phyloP scores from a whole-genome alignment of 2,797 vertebrate genomes.

The Enteromius radiatus region DNA sequence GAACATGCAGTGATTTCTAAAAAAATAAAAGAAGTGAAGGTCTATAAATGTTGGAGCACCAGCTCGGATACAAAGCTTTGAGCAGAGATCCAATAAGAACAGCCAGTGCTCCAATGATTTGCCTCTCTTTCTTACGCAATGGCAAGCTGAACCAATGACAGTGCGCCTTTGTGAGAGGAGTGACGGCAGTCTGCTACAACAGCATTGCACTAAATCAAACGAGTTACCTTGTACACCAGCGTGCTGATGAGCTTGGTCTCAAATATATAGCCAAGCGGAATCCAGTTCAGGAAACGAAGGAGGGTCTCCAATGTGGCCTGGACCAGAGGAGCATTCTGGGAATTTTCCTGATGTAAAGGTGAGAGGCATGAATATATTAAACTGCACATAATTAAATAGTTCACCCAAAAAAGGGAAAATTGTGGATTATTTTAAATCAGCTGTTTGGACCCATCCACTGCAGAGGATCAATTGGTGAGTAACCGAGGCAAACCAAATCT shows the following conservation, averaged over 20 bases:
- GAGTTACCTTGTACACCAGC: conserved; percentile 88
- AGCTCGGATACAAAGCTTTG: conserved; percentile 16
- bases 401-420: not conserved
- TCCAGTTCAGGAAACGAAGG: conserved; percentile 91
- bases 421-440: not conserved
- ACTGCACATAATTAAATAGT: not conserved
- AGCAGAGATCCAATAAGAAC: not conserved
- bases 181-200: not conserved
- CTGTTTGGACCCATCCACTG: not conserved
- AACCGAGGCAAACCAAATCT: not conserved
- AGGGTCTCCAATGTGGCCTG: conserved; percentile 90
- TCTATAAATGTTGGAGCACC: conserved; percentile 37
- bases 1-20: not conserved
- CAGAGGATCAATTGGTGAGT: not conserved
- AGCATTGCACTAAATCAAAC: not conserved
- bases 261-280: conserved; percentile 92
- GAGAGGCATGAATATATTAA: not conserved
- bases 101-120: conserved; percentile 62
- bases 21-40: too few species aligned
- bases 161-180: conserved; percentile 77
- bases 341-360: conserved; percentile 82
- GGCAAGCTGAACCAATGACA: conserved; percentile 63
- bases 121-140: conserved; percentile 74
- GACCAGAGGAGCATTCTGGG: conserved; percentile 90
- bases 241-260: conserved; percentile 93